A percentile compares a stretch with the other conserved stretches of the same genome.
These are phyloP conservation scores for Eupithecia inturbata DNA, from an alignment of 2,888 invertebrate genomes.

Conservation along the genomic window DNA sequence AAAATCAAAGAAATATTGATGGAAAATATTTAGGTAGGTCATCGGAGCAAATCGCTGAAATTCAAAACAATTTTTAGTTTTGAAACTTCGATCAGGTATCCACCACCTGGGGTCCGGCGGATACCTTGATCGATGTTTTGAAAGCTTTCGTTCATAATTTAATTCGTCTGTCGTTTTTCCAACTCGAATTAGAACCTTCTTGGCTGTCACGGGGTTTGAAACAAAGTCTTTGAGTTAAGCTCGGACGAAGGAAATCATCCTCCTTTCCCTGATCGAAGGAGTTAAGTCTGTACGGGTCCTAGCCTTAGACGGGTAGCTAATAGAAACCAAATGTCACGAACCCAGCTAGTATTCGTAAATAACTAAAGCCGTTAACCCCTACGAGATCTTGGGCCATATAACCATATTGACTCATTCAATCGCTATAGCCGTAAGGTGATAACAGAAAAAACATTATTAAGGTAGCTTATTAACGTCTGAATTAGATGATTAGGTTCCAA, in stretches of 20 bases:
- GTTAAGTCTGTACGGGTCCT: too few relatives aligned
- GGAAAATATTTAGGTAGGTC: too few relatives aligned
- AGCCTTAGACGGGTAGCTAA: not conserved
- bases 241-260: too few relatives aligned
- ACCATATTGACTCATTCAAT: not conserved
- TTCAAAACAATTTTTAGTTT: not conserved
- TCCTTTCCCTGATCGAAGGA: too few relatives aligned
- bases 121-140: too few relatives aligned
- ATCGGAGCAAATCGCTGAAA: not conserved
- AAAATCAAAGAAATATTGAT: too few relatives aligned
- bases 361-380: not conserved
- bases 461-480: not conserved
- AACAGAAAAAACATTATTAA: too few relatives aligned
- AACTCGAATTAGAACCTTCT: not conserved
- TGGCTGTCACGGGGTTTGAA: not conserved
- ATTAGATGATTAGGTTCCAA: not conserved
- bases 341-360: not conserved
- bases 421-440: not conserved
- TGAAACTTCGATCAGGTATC: too few relatives aligned
- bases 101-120: too few relatives aligned
- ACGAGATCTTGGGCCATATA: not conserved
- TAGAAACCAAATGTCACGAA: not conserved
- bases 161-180: too few relatives aligned
- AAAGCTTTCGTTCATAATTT: too few relatives aligned
- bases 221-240: not conserved